These are phyloP conservation scores for Porites cylindrica DNA, from an alignment of 92 coral and sea anemone genomes.

Conservation along the genomic window DNA sequence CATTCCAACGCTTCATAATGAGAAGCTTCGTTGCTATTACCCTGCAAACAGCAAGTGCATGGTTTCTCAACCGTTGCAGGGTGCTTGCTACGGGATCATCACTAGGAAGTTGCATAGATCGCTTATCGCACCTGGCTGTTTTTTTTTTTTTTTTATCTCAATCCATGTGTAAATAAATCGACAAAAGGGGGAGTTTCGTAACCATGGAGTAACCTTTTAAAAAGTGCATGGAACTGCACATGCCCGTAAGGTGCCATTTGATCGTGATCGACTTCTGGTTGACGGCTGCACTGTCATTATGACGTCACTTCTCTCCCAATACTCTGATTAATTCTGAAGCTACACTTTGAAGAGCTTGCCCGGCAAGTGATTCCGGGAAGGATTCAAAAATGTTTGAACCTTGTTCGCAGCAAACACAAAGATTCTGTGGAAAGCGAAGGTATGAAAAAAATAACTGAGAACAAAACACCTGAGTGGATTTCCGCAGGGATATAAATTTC, in stretches of 20 bases:
- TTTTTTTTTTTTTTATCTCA: no score
- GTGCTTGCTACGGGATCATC: no score
- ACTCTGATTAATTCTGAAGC: slow-evolving; percentile 5
- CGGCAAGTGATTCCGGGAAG: slow-evolving; percentile 48
- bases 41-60: no score
- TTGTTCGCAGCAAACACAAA: slow-evolving; percentile 52
- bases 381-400: slow-evolving; percentile 44
- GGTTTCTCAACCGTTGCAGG: no score
- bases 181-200: no score
- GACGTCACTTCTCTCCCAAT: slow-evolving; percentile 19
- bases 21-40: no score
- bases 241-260: not conserved
- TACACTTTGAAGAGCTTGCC: slow-evolving; percentile 4
- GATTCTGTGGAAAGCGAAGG: slow-evolving; percentile 4
- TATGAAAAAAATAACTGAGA: not conserved
- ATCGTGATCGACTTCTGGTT: not conserved
- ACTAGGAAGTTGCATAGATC: no score
- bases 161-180: no score
- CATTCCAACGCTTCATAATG: no score
- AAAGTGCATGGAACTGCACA: not conserved
- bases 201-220: not conserved
- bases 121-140: no score
- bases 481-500: not conserved
- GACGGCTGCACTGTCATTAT: not conserved
- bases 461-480: not conserved